Conservation (phyloP, 2,797 vertebrate species). For the Acipenser ruthenus region DNA sequence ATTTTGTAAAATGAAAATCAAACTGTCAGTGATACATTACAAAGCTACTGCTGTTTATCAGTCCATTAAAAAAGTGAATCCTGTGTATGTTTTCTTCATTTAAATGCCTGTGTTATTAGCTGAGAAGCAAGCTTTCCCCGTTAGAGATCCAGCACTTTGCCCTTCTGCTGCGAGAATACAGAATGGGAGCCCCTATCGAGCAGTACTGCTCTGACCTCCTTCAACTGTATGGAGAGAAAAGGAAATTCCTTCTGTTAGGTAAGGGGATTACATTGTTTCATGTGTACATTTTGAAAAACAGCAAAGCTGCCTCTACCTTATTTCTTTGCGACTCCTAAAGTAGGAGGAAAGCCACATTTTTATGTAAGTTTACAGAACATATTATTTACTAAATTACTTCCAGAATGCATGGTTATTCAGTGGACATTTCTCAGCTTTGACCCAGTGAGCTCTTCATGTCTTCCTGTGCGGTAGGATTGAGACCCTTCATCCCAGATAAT, state of each 20-base stretch:
- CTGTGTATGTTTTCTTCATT: no score
- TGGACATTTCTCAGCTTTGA: background rate
- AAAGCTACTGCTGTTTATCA: no score
- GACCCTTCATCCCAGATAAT: constrained; percentile 86
- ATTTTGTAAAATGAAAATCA: no score
- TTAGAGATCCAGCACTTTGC: constrained; percentile 91
- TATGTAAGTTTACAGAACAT: no score
- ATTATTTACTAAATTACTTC: no score
- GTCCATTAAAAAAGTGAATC: no score
- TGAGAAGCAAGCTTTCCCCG: constrained; percentile 78
- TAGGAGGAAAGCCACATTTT: no score
- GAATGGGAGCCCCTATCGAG: constrained; percentile 73
- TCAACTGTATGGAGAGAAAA: constrained; percentile 79
- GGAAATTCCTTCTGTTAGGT: constrained; percentile 91
- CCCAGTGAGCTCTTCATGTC: background rate
- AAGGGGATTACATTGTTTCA: constrained; percentile 28
- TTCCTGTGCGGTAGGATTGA: constrained; percentile 68
- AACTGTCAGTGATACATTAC: no score
- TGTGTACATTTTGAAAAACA: constrained; percentile 8
- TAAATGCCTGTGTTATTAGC: constrained; percentile 38
- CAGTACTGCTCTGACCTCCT: constrained; percentile 81
- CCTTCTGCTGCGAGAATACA: constrained; percentile 78
- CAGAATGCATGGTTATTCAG: no score
- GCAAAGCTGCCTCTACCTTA: no score
- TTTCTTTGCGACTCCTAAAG: no score